Conservation (phyloP, 2,797 vertebrate species). For the Rhincodon typus region DNA sequence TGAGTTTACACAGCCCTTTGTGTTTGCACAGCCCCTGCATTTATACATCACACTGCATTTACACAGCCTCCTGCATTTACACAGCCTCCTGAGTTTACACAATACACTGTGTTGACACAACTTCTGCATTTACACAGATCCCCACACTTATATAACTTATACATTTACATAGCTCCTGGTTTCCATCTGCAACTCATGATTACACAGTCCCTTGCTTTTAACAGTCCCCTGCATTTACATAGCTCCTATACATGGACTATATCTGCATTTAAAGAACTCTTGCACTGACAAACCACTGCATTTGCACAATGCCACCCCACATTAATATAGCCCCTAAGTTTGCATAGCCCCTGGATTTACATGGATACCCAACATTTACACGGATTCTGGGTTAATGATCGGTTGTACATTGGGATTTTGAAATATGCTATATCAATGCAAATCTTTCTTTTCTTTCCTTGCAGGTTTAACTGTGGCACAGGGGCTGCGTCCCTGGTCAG, state of each 20-base stretch:
- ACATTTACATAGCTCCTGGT: background rate
- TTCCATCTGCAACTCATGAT: too few relatives aligned
- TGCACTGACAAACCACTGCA: background rate
- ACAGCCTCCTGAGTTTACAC: background rate
- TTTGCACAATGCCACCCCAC: background rate
- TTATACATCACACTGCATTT: background rate
- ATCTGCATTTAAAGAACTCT: background rate
- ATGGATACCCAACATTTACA: background rate
- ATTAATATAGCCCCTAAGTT: background rate
- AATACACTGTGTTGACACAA: background rate
- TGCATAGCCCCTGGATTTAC: background rate
- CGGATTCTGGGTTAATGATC: background rate
- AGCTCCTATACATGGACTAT: too few relatives aligned
- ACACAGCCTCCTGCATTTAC: background rate
- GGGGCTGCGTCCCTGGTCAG: conserved; percentile 73
- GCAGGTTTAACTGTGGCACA: conserved; percentile 91
- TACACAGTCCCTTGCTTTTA: background rate
- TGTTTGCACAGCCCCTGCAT: background rate
- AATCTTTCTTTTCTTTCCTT: background rate
- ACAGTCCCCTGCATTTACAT: background rate
- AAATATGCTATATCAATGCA: background rate
- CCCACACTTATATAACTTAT: too few relatives aligned
- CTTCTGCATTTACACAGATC: background rate
- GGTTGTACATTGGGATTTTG: background rate
- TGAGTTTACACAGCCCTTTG: background rate